Percentiles rank a stretch among this genome's conserved stretches.
Conservation (phyloP, 2,113 vertebrate species). For the Spermophilus dauricus region DNA sequence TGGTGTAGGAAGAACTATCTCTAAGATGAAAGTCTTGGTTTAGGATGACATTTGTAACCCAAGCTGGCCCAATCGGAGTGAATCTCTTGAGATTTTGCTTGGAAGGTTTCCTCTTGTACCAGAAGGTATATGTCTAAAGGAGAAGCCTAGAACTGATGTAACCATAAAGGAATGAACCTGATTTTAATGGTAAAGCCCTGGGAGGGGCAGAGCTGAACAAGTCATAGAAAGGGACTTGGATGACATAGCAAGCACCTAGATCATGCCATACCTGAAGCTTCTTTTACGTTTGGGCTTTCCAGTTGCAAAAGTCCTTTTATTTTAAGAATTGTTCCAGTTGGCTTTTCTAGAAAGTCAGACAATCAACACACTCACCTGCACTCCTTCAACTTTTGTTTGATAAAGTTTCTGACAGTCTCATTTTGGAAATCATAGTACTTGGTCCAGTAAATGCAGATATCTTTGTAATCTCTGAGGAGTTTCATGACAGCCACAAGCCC, state of each 20-base stretch:
- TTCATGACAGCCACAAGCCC: slow-evolving; percentile 79
- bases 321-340: neutral
- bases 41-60: neutral
- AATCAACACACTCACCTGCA: slow-evolving; percentile 44
- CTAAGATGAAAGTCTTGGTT: neutral
- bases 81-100: neutral
- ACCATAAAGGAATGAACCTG: neutral
- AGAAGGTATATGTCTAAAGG: neutral
- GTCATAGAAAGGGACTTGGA: neutral
- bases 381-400: slow-evolving; percentile 79
- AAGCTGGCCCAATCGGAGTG: neutral
- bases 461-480: slow-evolving; percentile 57
- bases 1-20: neutral
- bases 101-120: neutral
- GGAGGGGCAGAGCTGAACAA: neutral
- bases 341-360: neutral
- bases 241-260: neutral
- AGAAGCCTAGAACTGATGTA: neutral
- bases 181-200: neutral
- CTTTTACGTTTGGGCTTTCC: neutral
- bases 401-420: slow-evolving; percentile 23
- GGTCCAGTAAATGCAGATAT: slow-evolving; percentile 81
- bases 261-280: neutral
- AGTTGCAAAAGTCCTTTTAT: neutral
- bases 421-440: slow-evolving; percentile 71